Percentiles rank a stretch among this genome's conserved stretches.
Evolutionary conservation across 2,888 invertebrate genomes (phyloP).

Genomic region (Escarpia spicata): DNA sequence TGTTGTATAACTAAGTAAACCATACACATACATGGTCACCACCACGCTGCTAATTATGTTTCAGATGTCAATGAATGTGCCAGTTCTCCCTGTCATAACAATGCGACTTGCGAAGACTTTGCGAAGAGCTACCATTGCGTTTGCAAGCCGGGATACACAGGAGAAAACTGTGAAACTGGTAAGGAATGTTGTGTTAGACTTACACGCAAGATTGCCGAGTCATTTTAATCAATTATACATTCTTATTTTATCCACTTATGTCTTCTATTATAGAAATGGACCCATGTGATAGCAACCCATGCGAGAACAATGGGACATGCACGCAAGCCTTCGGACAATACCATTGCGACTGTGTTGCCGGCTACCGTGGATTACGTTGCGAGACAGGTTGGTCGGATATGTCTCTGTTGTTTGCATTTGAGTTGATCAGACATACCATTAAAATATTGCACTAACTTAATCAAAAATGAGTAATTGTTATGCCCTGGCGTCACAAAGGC

Average conservation of each 20-base stretch:
- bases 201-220: neutral
- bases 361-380: neutral
- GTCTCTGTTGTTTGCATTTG: neutral
- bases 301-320: neutral
- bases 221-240: neutral
- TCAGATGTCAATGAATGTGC: neutral
- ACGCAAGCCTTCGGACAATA: neutral
- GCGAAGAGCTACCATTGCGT: neutral
- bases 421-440: no score
- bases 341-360: neutral
- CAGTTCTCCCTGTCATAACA: neutral
- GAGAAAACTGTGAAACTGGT: neutral
- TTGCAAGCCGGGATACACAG: neutral
- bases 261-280: neutral
- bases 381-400: neutral
- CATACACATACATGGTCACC: neutral
- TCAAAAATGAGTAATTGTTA: no score
- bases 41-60: neutral
- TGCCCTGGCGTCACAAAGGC: no score
- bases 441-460: no score
- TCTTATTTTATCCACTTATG: neutral
- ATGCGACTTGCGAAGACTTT: neutral
- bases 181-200: neutral
- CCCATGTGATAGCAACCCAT: neutral
- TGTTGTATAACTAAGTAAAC: neutral